Conservation (phyloP, 2,113 vertebrate genomes). For the Corvus hawaiiensis region DNA sequence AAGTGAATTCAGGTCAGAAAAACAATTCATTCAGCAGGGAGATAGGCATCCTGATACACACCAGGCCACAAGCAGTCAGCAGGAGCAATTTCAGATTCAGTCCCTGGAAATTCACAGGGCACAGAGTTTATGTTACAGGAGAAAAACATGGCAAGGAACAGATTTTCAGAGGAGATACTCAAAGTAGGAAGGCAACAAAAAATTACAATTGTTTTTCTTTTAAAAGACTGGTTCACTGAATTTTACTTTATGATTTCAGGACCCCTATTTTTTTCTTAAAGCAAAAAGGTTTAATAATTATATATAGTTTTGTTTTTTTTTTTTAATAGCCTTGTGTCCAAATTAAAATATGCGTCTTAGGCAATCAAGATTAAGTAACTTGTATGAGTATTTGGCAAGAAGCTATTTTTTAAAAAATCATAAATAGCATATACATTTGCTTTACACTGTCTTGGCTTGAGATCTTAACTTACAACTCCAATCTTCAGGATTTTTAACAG, state of each 20-base stretch:
- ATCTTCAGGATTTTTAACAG: not conserved
- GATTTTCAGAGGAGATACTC: slow-evolving; percentile 94
- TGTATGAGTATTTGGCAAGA: not conserved
- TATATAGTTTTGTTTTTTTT: too few relatives aligned
- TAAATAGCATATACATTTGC: not conserved
- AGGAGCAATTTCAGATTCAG: slow-evolving; percentile 97
- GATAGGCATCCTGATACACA: slow-evolving; percentile 86
- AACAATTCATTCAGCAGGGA: slow-evolving; percentile 89
- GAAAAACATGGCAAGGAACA: slow-evolving; percentile 97
- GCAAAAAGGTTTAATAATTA: not conserved
- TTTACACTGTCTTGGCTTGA: not conserved
- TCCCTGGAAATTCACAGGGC: slow-evolving; percentile 91
- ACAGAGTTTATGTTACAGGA: slow-evolving; percentile 94
- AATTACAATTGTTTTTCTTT: slow-evolving; percentile 68
- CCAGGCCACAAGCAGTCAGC: slow-evolving; percentile 83
- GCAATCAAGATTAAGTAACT: not conserved
- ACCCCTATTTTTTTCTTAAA: not conserved
- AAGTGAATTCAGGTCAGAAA: slow-evolving; percentile 86
- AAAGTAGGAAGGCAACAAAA: slow-evolving; percentile 77
- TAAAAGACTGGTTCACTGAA: slow-evolving; percentile 27
- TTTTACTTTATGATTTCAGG: slow-evolving; percentile 52
- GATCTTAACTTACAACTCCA: not conserved
- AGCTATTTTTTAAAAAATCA: not conserved
- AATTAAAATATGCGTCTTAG: slow-evolving; percentile 18
- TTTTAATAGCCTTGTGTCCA: not conserved